phyloP scores from a whole-genome alignment of 2,888 invertebrate species.

The Lingula anatina region DNA sequence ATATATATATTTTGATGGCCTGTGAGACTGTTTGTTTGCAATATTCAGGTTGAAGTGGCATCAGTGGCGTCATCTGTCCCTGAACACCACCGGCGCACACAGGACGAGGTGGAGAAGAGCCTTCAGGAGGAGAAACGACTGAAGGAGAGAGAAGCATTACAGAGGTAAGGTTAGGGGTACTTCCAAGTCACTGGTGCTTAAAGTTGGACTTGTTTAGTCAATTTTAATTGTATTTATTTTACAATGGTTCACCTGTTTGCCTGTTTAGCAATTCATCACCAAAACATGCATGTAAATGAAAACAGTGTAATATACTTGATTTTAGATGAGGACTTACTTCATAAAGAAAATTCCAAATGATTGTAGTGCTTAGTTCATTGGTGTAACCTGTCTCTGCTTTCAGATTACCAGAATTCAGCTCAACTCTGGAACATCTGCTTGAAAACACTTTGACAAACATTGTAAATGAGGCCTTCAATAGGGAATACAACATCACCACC shows the following conservation, averaged over 20 bases:
- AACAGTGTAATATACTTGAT: too few species aligned
- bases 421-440: slow-evolving; percentile 35
- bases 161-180: slow-evolving; percentile 29
- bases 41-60: slow-evolving; percentile 5
- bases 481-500: slow-evolving; percentile 50
- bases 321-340: too few species aligned
- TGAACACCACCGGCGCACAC: slow-evolving; percentile 12
- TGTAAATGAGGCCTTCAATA: slow-evolving; percentile 43
- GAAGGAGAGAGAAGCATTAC: slow-evolving; percentile 21
- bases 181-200: too few species aligned
- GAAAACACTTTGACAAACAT: slow-evolving; percentile 50
- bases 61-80: slow-evolving; percentile 1
- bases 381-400: too few species aligned
- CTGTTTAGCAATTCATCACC: too few species aligned
- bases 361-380: too few species aligned
- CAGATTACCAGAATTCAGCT: slow-evolving; percentile 45
- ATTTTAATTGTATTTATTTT: not conserved
- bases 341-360: too few species aligned
- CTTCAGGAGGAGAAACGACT: slow-evolving; percentile 6
- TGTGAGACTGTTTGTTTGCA: not conserved
- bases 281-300: too few species aligned
- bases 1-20: too few species aligned
- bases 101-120: slow-evolving; percentile 14
- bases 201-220: not conserved
- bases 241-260: not conserved